phyloP scores from a whole-genome alignment of 2,113 vertebrate genomes.

The Caranx ignobilis region DNA sequence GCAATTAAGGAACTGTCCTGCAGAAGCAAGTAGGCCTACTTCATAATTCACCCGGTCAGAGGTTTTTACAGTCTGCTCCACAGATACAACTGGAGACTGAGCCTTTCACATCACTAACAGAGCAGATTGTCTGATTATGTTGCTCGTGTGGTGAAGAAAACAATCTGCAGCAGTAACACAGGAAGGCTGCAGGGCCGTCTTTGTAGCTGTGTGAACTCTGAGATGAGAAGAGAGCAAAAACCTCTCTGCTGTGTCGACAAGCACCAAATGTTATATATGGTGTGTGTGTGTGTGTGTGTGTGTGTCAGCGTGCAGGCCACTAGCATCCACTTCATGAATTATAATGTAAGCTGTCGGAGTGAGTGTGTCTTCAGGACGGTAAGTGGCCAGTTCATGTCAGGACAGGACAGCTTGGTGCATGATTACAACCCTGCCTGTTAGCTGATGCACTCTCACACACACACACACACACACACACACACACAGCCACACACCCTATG shows the following conservation, averaged over 20 bases:
- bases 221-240: constrained; percentile 47
- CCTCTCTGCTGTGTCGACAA: constrained; percentile 45
- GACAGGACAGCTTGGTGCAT: constrained; percentile 49
- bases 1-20: neutral
- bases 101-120: constrained; percentile 19
- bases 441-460: neutral
- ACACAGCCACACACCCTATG: constrained; percentile 17
- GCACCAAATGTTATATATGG: constrained; percentile 57
- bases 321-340: constrained; percentile 73
- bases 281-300: constrained; percentile 14
- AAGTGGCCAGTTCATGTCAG: constrained; percentile 70
- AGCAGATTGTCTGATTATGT: constrained; percentile 32
- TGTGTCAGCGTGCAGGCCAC: constrained; percentile 41
- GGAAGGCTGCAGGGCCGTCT: constrained; percentile 35
- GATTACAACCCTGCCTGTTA: constrained; percentile 40
- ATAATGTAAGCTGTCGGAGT: constrained; percentile 73
- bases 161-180: constrained; percentile 37
- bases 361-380: constrained; percentile 57
- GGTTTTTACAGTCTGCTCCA: neutral
- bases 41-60: constrained; percentile 19
- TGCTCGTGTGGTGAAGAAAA: constrained; percentile 19
- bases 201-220: constrained; percentile 27
- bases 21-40: neutral
- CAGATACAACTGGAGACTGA: constrained; percentile 36
- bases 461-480: constrained; percentile 29